phyloP scores from a whole-genome alignment of 1,140 invertebrate genomes.

The Drosophila jambulina region DNA sequence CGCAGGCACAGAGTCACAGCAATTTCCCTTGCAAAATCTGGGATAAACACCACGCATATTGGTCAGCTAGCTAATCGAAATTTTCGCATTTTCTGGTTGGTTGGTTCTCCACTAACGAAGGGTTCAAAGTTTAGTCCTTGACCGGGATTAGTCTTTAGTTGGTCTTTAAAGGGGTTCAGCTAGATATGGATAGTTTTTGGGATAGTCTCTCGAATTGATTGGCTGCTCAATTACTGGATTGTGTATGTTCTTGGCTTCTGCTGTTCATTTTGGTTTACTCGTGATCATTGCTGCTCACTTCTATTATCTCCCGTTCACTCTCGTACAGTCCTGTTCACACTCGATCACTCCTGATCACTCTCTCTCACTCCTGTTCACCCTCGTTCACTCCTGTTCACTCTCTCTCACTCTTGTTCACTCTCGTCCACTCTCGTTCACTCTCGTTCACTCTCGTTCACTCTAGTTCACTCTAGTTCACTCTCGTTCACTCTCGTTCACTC shows the following conservation, averaged over 20 bases:
- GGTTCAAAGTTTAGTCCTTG: neutral
- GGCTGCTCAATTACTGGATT: neutral
- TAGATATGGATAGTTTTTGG: neutral
- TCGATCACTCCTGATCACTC: neutral
- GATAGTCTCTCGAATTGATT: neutral
- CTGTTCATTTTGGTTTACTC: neutral
- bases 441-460: too few relatives aligned
- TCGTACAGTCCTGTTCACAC: too few relatives aligned
- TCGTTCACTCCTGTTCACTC: too few relatives aligned
- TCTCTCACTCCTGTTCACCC: too few relatives aligned
- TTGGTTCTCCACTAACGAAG: neutral
- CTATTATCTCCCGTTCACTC: neutral
- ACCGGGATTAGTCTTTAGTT: too few relatives aligned
- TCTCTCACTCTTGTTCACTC: neutral
- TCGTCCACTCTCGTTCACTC: too few relatives aligned
- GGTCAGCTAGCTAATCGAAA: slow-evolving; percentile 18
- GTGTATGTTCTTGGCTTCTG: too few relatives aligned
- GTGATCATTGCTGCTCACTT: neutral
- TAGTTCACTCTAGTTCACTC: too few relatives aligned
- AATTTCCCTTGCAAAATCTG: slow-evolving; percentile 1
- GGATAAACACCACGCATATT: slow-evolving; percentile 4
- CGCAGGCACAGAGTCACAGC: neutral
- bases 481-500: too few relatives aligned
- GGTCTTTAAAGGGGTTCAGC: neutral
- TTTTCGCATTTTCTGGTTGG: neutral